Percentiles rank a stretch among this genome's conserved stretches.
Evolutionary conservation across 2,113 vertebrate genomes (phyloP).

Genomic region (Indicator indicator): DNA sequence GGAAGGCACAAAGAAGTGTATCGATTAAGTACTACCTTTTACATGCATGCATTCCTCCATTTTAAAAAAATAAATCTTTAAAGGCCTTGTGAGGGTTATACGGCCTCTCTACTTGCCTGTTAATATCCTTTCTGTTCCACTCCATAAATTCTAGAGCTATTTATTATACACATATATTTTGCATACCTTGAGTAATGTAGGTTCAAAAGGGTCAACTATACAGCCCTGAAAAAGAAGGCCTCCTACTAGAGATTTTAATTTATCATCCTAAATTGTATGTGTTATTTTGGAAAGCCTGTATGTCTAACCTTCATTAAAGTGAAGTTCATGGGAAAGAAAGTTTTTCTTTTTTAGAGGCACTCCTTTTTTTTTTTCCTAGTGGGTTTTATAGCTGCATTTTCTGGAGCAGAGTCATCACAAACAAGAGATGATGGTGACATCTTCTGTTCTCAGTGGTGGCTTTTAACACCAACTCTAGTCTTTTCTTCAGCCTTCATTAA

Average conservation of each 20-base stretch:
- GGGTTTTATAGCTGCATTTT: constrained; percentile 23
- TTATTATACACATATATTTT: constrained; percentile 75
- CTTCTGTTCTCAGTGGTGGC: constrained; percentile 8
- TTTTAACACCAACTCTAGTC: neutral
- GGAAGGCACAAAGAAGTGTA: constrained; percentile 43
- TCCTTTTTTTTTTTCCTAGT: constrained; percentile 6
- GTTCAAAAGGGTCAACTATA: constrained; percentile 69
- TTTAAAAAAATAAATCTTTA: constrained; percentile 72
- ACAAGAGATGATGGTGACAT: constrained; percentile 37
- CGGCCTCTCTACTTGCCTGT: constrained; percentile 70
- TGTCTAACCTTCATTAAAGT: constrained; percentile 60
- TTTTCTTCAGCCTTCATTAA: constrained; percentile 7
- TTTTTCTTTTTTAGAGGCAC: constrained; percentile 41
- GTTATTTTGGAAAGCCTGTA: constrained; percentile 46
- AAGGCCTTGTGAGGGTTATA: constrained; percentile 71
- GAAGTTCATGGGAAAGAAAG: constrained; percentile 43
- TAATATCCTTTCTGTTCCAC: constrained; percentile 75
- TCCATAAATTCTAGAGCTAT: constrained; percentile 73
- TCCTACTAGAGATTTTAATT: constrained; percentile 62
- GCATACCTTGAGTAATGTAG: constrained; percentile 71
- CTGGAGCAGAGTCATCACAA: neutral
- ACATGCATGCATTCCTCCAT: constrained; percentile 65
- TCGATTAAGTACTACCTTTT: constrained; percentile 56
- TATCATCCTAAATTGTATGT: constrained; percentile 54
- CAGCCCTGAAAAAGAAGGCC: constrained; percentile 63